These are phyloP conservation scores for Notarius quadriscutis DNA, from an alignment of 2,113 vertebrate genomes.

Conservation along the genomic window DNA sequence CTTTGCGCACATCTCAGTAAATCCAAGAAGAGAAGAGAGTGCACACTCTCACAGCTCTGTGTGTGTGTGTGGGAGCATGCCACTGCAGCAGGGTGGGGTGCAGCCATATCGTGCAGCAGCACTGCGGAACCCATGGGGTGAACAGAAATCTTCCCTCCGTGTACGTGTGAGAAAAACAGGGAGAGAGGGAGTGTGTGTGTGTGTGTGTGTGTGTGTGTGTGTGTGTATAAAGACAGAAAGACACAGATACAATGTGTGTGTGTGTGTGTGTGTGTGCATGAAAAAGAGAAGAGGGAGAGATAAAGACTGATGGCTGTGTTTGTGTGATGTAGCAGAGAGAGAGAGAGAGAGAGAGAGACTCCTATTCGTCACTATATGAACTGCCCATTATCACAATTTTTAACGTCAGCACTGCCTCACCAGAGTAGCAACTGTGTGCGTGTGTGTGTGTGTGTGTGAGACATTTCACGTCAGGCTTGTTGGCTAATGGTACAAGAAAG, in stretches of 20 bases:
- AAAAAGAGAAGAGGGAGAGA: background rate
- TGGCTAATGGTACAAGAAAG: conserved; percentile 56
- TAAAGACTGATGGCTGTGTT: background rate
- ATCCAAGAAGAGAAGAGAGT: background rate
- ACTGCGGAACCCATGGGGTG: conserved; percentile 51
- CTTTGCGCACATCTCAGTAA: background rate
- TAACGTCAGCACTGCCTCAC: conserved; percentile 30
- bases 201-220: background rate
- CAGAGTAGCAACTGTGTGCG: background rate
- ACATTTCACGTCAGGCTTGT: conserved; percentile 54
- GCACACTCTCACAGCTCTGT: background rate
- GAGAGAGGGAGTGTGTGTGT: background rate
- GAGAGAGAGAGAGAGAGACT: background rate
- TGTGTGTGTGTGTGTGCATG: too few relatives aligned
- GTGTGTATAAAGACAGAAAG: background rate
- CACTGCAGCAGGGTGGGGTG: conserved; percentile 57
- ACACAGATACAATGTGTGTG: background rate
- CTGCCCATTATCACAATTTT: conserved; percentile 26
- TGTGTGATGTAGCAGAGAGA: background rate
- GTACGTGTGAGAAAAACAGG: background rate
- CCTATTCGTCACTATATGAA: conserved; percentile 12
- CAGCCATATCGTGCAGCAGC: conserved; percentile 48
- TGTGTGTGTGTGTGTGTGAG: conserved; percentile 38
- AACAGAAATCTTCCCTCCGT: conserved; percentile 30
- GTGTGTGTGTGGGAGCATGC: conserved; percentile 40